Base-by-base conservation (phyloP, 2,888 invertebrate genomes). In the Pegoplata infirma region DNA sequence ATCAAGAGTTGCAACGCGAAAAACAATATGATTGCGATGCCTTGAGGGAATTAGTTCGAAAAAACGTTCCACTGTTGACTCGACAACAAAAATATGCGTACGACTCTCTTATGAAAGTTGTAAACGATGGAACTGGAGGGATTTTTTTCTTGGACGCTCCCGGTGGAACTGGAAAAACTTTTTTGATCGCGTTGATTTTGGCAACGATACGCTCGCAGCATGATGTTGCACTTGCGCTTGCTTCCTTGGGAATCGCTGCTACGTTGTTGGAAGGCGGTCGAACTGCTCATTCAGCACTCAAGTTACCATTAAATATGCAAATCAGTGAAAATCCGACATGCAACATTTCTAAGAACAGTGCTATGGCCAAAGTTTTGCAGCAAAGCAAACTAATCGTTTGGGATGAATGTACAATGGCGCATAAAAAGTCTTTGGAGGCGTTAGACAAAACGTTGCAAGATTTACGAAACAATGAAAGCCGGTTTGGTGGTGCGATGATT, bases 291-390 rank as follows among this genome's bases (percentile, higher is more conserved):
- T 63, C 36, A 23, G 64, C 55, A 4, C 40, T 66, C 0, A 53
- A 74, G 17, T 63, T 80, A 49, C 80, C 76, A 19, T 69, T 81
- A 16, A 79, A 86, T 72, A 77, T 86, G 67, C 83, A 25, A 84
- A 69, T 23, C 32, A 46, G 82, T 49, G 67, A 84, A 56, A 67
- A 3, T 25, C 25, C 25, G 6, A 25, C 25, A 6, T 86, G 19
- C 10, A 32, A 67, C 5, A 68, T 46, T 25, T 46, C 28, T 23
- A 55, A 47, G 28, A 44, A 19, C 21, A 32, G 53, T 53, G 46
- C 28, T 19, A 63, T 59, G 49, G 51, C 16, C 19, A 47, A 59
- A 32, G 28, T 44, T 49, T 49, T 36, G 36, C 32, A 49, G 51
- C 59, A 49, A 44, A 16, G 47, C 36, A 58, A 36, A 58, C 3